phyloP scores from a whole-genome alignment of 2,797 vertebrate species.

The Microctenopoma lineatum region DNA sequence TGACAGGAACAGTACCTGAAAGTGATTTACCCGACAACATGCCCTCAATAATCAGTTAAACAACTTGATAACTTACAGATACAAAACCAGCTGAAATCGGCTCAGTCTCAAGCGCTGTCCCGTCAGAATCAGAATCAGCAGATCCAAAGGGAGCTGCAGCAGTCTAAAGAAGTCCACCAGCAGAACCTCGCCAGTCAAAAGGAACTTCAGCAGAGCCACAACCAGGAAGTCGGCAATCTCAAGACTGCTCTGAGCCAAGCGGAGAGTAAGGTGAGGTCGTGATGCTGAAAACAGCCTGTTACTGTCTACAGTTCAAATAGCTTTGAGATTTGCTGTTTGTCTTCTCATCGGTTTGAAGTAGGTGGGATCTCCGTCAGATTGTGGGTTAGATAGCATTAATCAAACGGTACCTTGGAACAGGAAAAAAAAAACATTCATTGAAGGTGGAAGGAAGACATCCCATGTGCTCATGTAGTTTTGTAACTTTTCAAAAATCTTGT shows the following conservation, averaged over 20 bases:
- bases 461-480: too few relatives aligned
- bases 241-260: conserved; percentile 86
- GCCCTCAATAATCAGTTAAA: background rate
- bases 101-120: conserved; percentile 60
- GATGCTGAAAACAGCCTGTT: background rate
- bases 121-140: conserved; percentile 75
- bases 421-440: too few relatives aligned
- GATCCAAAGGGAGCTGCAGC: conserved; percentile 74
- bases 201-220: conserved; percentile 77
- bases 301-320: background rate
- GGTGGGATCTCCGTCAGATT: background rate
- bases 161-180: conserved; percentile 66
- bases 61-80: conserved; percentile 34
- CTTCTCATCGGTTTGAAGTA: background rate
- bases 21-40: background rate
- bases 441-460: too few relatives aligned
- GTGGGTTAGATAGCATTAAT: background rate
- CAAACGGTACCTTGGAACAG: too few relatives aligned
- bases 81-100: conserved; percentile 74
- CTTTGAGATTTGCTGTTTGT: background rate
- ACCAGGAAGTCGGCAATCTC: conserved; percentile 86
- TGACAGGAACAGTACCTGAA: background rate
- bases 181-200: conserved; percentile 68
- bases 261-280: conserved; percentile 80
- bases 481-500: too few relatives aligned